These are phyloP conservation scores for Stictonetta naevosa DNA, from an alignment of 2,113 vertebrate species.

Conservation along the genomic window DNA sequence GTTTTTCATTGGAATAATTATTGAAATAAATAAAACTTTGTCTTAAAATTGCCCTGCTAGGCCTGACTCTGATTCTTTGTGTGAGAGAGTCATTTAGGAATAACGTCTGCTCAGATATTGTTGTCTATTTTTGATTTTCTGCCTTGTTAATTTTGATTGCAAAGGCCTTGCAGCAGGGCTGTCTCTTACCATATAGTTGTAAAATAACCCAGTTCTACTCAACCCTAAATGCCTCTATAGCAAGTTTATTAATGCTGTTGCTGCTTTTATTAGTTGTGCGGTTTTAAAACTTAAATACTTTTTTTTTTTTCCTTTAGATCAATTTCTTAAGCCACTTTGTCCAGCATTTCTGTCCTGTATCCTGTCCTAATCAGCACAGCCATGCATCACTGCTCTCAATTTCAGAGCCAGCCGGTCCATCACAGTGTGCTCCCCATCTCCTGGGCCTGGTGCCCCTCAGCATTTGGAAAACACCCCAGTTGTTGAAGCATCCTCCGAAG, in stretches of 20 bases:
- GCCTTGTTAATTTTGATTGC: slow-evolving; percentile 5
- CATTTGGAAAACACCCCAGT: neutral
- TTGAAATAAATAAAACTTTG: neutral
- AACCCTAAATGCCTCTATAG: neutral
- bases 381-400: neutral
- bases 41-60: neutral
- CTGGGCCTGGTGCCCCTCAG: neutral
- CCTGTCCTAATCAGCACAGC: neutral
- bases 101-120: neutral
- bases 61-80: neutral
- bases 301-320: neutral
- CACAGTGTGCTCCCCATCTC: neutral
- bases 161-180: slow-evolving; percentile 2
- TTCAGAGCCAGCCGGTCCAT: neutral
- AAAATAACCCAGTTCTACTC: neutral
- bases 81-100: neutral
- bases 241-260: neutral
- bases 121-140: neutral
- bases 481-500: neutral
- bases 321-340: neutral
- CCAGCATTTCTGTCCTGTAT: neutral
- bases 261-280: neutral
- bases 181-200: neutral
- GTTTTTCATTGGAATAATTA: neutral
- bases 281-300: neutral